Evolutionary conservation across 2,797 vertebrate species (phyloP), one percentile per base, ranked within the genome.

Genomic region (Ceyx erithaca): DNA sequence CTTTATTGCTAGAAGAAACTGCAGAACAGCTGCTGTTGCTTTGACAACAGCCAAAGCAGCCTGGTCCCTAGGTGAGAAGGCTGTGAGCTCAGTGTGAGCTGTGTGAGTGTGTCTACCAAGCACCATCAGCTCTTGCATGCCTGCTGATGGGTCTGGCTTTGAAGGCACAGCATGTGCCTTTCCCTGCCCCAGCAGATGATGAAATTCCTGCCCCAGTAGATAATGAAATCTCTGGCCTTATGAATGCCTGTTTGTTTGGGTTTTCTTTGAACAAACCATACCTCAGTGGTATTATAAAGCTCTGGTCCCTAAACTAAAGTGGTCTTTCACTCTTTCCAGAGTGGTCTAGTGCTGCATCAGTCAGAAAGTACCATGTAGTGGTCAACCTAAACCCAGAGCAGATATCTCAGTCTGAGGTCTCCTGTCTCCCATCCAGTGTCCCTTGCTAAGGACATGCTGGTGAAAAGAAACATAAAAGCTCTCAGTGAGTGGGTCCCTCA

Each of bases 1-100:
- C 87, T 82, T 73, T 69, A 84, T 49, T 80, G 69, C 79, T 61
- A 58, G 91, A 31, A 85, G 79, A 40, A 93, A 55, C 57, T 55
- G 68, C 68, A 15, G 63, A 90, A 57, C 75, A 94, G 79, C 89
- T 82, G 85, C 89, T 1, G 87, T 87, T 87, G 91, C 94, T 96
- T 35, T 95, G 94, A 95, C 94, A 96, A 93, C 91, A 80, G 71
- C 68, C 5, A 0, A 77, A 84, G 78, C 75, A 71, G 14, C 28
- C 6, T 0, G 0, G 40, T 40, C 80, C 78, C 79, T 10, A 3
- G 48, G 12, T 16, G 49, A 76, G 63, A 48, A 70, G 80, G 72
- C 30, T 37, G 51, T 22, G 78, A 76, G 72, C 77, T 85, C 30
- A 3, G 54, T 8, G n/a, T 41, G 63, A 76, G 77, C 68, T 41